Conservation (phyloP, 2,888 invertebrate species). For the Lochmaea crataegi region DNA sequence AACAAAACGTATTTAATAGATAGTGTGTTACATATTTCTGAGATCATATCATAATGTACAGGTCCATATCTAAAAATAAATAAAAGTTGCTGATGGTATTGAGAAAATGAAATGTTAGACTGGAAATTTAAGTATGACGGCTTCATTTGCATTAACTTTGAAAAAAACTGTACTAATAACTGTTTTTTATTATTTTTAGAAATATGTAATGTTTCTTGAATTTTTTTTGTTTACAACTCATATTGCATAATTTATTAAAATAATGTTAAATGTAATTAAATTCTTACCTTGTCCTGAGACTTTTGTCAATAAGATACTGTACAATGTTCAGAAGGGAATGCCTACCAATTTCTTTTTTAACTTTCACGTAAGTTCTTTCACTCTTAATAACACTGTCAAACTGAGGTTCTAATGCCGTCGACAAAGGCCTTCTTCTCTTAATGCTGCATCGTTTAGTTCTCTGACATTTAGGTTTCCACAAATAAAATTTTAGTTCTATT, state of each 20-base stretch:
- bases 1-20: too few relatives aligned
- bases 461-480: constrained; percentile 70
- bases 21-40: too few relatives aligned
- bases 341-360: constrained; percentile 46
- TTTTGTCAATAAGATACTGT: constrained; percentile 59
- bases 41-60: too few relatives aligned
- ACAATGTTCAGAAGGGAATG: constrained; percentile 56
- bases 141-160: too few relatives aligned
- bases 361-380: constrained; percentile 40
- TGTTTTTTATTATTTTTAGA: too few relatives aligned
- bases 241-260: constrained; percentile 9
- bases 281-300: constrained; percentile 49
- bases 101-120: too few relatives aligned
- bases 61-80: too few relatives aligned
- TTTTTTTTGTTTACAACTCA: too few relatives aligned
- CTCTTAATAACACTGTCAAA: constrained; percentile 32
- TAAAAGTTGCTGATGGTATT: too few relatives aligned
- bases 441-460: constrained; percentile 56
- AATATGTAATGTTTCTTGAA: too few relatives aligned
- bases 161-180: too few relatives aligned
- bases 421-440: constrained; percentile 75
- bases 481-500: constrained; percentile 79
- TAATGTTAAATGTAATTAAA: background rate
- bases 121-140: too few relatives aligned
- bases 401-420: constrained; percentile 60